Evolutionary conservation across 2,113 vertebrate genomes (phyloP).

Genomic region (Anhinga anhinga): DNA sequence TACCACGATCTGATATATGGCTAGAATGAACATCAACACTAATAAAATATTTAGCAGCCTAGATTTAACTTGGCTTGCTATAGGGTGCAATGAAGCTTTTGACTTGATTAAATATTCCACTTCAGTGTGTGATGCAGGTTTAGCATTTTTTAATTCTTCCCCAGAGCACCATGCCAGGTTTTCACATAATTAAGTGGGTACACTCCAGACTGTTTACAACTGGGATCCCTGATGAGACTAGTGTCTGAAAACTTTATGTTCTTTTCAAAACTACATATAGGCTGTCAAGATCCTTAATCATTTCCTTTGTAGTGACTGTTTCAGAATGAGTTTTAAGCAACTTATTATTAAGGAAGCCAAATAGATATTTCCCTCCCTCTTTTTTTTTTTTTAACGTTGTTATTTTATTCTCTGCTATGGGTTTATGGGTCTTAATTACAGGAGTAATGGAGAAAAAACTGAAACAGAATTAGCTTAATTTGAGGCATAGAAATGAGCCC

Average conservation of each 20-base stretch:
- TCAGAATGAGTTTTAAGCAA: not conserved
- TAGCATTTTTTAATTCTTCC: slow-evolving; percentile 32
- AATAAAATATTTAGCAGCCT: slow-evolving; percentile 45
- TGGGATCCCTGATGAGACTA: slow-evolving; percentile 5
- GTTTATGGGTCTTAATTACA: slow-evolving; percentile 53
- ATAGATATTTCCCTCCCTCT: not conserved
- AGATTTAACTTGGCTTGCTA: not conserved
- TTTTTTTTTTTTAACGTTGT: not conserved
- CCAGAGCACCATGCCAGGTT: slow-evolving; percentile 39
- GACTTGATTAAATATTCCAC: slow-evolving; percentile 51
- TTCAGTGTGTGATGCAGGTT: slow-evolving; percentile 3
- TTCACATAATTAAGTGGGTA: slow-evolving; percentile 43
- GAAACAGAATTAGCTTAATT: slow-evolving; percentile 40
- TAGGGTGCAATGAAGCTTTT: slow-evolving; percentile 16
- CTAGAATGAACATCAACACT: not conserved
- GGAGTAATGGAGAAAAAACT: slow-evolving; percentile 27
- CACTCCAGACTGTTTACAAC: slow-evolving; percentile 24
- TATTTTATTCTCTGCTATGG: not conserved
- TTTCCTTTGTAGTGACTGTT: not conserved
- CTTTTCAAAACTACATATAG: not conserved
- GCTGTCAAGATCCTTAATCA: not conserved
- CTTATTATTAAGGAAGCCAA: slow-evolving; percentile 1
- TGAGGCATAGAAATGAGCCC: not conserved
- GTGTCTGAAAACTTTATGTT: slow-evolving; percentile 32
- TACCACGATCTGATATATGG: not conserved